Evolutionary conservation across 2,888 invertebrate genomes (phyloP), one percentile per base, ranked within the genome.

Genomic region (Sceliomorpha sp.): DNA sequence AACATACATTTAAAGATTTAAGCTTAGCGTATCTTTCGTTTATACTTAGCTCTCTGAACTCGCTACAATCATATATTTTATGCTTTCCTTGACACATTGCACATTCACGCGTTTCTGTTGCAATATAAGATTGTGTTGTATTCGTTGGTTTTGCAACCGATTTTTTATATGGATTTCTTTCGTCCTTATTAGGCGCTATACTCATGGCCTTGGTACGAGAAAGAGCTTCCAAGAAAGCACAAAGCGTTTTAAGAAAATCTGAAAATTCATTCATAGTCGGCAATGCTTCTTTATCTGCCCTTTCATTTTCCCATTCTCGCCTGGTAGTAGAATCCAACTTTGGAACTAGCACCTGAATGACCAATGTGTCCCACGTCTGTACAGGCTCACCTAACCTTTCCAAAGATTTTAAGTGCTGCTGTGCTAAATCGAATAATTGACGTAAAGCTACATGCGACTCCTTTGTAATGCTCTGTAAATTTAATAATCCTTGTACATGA

Each of bases 291-390:
- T 14, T 12, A 9, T 17, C 24, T 15, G 32, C 47, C 14, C 34
- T 44, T 13, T 44, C 29, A 10, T 13, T 13, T 15, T 44, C 44
- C 44, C 44, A 44, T 7, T 44, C 44, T 8, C 29, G 44, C 3
- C 44, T n/a, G 13, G 27, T 29, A 5, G 10, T 13, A 9, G 13
- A 14, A 13, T 44, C 44, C 2, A 44, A 20, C 9, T 44, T 44
- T n/a, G 44, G 13, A 27, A 44, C 7, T 27, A 44, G 13, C 4
- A 47, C 9, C 2, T 47, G 47, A 3, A 47, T 9, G 12, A 47
- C 14, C 8, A 47, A 17, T 9, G 34, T 47, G 7, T 47, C 32
- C 47, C 47, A 47, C 12, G n/a, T 2, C 3, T 32, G 17, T 3
- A 32, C 17, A 4, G 47, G 34, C 12, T 47, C 24, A 9, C 32